phyloP scores from a whole-genome alignment of 2,113 vertebrate genomes.

The Nyctibius bracteatus region DNA sequence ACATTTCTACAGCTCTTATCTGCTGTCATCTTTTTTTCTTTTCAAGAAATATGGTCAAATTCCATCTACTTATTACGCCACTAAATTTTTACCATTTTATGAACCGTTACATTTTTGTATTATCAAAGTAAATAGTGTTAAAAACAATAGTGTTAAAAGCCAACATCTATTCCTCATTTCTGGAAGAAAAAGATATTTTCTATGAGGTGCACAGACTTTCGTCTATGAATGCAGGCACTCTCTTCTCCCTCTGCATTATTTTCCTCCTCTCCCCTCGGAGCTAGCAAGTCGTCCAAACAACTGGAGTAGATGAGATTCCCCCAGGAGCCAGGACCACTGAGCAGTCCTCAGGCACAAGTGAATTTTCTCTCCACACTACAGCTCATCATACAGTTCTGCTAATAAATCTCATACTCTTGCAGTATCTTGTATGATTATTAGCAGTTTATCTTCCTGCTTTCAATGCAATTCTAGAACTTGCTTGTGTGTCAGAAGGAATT shows the following conservation, averaged over 20 bases:
- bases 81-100: not conserved
- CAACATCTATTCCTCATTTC: not conserved
- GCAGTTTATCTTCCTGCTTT: not conserved
- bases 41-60: not conserved
- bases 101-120: not conserved
- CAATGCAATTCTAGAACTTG: not conserved
- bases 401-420: not conserved
- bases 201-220: not conserved
- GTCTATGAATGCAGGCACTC: not conserved
- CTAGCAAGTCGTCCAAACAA: fast-evolving
- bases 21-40: not conserved
- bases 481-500: not conserved
- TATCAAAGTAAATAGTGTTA: not conserved
- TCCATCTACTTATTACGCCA: not conserved
- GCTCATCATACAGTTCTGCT: not conserved
- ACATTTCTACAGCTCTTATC: not conserved
- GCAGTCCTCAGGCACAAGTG: not conserved
- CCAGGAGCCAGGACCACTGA: not conserved
- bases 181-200: not conserved
- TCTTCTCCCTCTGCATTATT: not conserved
- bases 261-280: not conserved
- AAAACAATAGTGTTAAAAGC: not conserved
- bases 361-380: not conserved
- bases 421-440: not conserved
- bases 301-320: not conserved